Evolutionary conservation across 2,888 invertebrate genomes (phyloP).

Genomic region (Chymomyza procnemis): DNA sequence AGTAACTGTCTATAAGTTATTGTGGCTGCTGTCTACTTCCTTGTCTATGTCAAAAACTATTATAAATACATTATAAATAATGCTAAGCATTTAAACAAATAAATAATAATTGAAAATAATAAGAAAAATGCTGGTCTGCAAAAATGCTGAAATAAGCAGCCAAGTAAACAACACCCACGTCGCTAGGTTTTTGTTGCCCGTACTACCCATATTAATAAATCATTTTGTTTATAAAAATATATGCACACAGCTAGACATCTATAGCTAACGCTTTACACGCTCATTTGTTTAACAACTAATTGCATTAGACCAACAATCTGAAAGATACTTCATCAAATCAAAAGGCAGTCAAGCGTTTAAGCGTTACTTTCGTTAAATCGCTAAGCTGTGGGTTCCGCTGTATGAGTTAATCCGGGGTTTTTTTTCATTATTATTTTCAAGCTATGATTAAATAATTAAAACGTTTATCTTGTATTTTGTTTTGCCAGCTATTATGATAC

Average conservation of each 20-base stretch:
- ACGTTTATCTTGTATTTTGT: too few relatives aligned
- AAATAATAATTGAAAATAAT: slow-evolving; percentile 23
- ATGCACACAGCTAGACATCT: background rate
- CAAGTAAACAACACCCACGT: background rate
- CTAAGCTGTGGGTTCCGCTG: background rate
- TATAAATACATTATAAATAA: background rate
- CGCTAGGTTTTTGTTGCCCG: background rate
- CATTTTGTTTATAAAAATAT: background rate
- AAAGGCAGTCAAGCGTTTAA: background rate
- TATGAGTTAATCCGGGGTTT: background rate
- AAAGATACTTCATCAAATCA: background rate
- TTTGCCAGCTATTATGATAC: too few relatives aligned
- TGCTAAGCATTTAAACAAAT: too few relatives aligned
- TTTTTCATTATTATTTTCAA: too few relatives aligned
- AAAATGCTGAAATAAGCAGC: background rate
- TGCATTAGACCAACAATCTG: background rate
- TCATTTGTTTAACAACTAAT: background rate
- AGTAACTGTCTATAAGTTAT: too few relatives aligned
- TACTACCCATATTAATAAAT: background rate
- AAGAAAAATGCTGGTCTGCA: background rate
- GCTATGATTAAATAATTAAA: too few relatives aligned
- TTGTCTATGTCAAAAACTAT: background rate
- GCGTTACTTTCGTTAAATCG: background rate
- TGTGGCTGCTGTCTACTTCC: background rate
- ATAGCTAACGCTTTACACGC: background rate